Conservation (phyloP, 2,888 invertebrate genomes). For the Drosophila yooni region DNA sequence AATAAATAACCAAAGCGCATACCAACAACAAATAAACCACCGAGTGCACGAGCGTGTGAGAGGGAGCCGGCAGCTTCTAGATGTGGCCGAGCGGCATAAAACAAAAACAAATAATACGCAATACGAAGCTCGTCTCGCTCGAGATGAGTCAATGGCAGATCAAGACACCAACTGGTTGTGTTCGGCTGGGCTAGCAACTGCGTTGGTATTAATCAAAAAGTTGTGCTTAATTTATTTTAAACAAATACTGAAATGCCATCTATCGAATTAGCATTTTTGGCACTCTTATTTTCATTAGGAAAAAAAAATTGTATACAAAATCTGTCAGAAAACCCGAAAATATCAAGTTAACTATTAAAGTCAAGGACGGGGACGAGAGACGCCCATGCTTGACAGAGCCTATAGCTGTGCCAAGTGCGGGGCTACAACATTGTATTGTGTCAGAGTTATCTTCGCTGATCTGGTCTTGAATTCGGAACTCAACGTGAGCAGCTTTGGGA, state of each 20-base stretch:
- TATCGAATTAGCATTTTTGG: slow-evolving; percentile 65
- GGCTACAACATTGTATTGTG: slow-evolving; percentile 62
- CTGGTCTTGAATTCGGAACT: slow-evolving; percentile 36
- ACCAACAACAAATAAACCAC: slow-evolving; percentile 27
- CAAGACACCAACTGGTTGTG: slow-evolving; percentile 44
- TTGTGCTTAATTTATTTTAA: slow-evolving; percentile 70
- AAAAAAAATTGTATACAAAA: slow-evolving; percentile 26
- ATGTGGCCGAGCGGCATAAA: slow-evolving; percentile 21
- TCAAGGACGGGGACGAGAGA: slow-evolving; percentile 71
- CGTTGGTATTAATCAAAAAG: slow-evolving; percentile 47
- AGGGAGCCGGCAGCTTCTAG: slow-evolving; percentile 44
- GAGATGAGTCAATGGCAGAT: slow-evolving; percentile 50
- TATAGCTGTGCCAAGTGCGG: slow-evolving; percentile 69
- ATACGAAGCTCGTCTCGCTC: slow-evolving; percentile 22
- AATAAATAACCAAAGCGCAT: slow-evolving; percentile 69
- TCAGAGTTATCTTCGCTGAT: slow-evolving; percentile 25
- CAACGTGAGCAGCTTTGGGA: slow-evolving; percentile 26
- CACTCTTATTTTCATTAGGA: slow-evolving; percentile 68
- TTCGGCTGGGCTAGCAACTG: slow-evolving; percentile 59
- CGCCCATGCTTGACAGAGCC: slow-evolving; percentile 54
- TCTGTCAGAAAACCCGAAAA: slow-evolving; percentile 43
- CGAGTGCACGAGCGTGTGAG: neutral
- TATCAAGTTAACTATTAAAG: slow-evolving; percentile 56
- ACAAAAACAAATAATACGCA: slow-evolving; percentile 6
- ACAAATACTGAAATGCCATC: slow-evolving; percentile 44